Evolutionary conservation across 1,140 invertebrate genomes (phyloP).

Genomic region (Euglossa dilemma): DNA sequence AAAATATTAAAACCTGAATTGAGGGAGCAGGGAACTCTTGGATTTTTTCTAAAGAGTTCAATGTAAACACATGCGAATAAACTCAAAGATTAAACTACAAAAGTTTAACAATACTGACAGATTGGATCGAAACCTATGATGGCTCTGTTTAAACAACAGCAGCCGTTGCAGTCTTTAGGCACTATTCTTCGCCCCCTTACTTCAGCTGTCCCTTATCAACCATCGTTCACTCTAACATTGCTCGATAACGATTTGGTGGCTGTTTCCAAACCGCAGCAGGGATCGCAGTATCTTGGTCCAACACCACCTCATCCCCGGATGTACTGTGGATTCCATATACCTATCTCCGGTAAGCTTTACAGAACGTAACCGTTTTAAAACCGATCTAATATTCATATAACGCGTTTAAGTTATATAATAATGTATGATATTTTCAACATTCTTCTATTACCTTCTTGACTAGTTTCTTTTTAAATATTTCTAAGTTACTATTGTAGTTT

Average conservation of each 20-base stretch:
- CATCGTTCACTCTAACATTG: constrained; percentile 78
- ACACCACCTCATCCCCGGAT: constrained; percentile 74
- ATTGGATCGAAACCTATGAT: constrained; percentile 80
- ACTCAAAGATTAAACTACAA: constrained; percentile 68
- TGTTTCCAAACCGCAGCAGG: constrained; percentile 79
- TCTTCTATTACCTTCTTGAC: background rate
- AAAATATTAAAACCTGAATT: constrained; percentile 37
- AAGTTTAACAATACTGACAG: constrained; percentile 77
- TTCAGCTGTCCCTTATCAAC: constrained; percentile 75
- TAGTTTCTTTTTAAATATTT: background rate
- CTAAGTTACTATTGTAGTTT: too few species aligned
- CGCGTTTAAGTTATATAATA: background rate
- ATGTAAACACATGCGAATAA: constrained; percentile 52
- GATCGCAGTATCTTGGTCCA: constrained; percentile 75
- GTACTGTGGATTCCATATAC: constrained; percentile 79
- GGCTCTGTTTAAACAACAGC: constrained; percentile 81
- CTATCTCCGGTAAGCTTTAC: constrained; percentile 77
- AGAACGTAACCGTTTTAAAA: background rate
- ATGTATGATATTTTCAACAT: background rate
- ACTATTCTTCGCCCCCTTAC: constrained; percentile 76
- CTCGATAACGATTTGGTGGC: constrained; percentile 79
- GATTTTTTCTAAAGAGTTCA: constrained; percentile 15
- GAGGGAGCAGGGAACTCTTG: constrained; percentile 42
- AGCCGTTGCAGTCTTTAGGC: constrained; percentile 78
- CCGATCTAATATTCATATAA: background rate